Conservation (phyloP, 2,797 vertebrate genomes). For the Helicolenus hilgendorfi region DNA sequence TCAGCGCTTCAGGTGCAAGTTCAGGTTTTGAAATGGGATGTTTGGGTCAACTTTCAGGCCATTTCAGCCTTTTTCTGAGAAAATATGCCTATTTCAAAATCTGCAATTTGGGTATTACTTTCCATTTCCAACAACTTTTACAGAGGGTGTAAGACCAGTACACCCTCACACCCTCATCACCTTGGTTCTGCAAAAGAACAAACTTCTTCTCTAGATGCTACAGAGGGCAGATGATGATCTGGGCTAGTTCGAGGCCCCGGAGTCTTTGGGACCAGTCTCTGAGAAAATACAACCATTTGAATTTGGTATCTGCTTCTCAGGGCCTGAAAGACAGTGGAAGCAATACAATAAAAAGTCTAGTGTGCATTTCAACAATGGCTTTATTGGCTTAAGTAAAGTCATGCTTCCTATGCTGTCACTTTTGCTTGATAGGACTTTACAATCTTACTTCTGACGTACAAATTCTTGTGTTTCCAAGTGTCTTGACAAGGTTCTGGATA, state of each 20-base stretch:
- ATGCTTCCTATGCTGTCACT: background rate
- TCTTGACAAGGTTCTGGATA: slow-evolving; percentile 44
- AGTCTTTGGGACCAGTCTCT: rapidly evolving
- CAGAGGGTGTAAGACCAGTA: too few relatives aligned
- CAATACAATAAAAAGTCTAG: background rate
- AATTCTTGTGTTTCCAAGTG: slow-evolving; percentile 7
- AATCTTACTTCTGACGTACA: slow-evolving; percentile 5
- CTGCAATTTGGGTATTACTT: too few relatives aligned
- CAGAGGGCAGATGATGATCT: background rate
- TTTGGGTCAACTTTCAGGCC: background rate
- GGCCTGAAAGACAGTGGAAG: too few relatives aligned
- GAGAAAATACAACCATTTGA: too few relatives aligned
- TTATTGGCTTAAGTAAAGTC: slow-evolving; percentile 10
- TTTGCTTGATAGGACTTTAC: background rate
- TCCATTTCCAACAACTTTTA: too few relatives aligned
- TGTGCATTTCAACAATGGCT: slow-evolving; percentile 86
- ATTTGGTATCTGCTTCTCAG: too few relatives aligned
- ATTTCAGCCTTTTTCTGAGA: too few relatives aligned
- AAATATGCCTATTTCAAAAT: too few relatives aligned
- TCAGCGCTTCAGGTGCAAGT: background rate
- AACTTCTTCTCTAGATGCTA: background rate
- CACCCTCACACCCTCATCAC: too few relatives aligned
- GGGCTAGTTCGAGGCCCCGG: background rate
- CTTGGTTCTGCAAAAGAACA: too few relatives aligned
- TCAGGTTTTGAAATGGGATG: background rate